Conservation (phyloP, 2,113 vertebrate species). For the Bothrops jararaca region DNA sequence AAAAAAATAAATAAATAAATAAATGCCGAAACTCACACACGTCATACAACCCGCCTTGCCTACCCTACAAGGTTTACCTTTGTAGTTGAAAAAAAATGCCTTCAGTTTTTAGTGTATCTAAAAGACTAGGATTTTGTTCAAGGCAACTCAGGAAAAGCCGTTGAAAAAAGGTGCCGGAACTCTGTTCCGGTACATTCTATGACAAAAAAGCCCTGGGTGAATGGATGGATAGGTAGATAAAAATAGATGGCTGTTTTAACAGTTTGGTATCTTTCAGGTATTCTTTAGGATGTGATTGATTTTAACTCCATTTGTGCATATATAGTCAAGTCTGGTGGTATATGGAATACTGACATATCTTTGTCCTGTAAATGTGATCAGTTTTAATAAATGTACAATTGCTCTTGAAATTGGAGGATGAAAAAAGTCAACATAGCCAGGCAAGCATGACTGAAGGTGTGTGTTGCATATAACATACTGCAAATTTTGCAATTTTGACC, state of each 20-base stretch:
- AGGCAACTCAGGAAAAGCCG: too few species aligned
- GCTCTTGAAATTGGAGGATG: neutral
- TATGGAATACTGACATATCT: neutral
- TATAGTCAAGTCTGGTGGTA: neutral
- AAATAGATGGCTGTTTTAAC: neutral
- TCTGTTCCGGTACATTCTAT: too few species aligned
- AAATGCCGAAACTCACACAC: too few species aligned
- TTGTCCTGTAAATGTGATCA: too few species aligned
- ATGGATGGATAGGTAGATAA: neutral
- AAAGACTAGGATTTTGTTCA: too few species aligned
- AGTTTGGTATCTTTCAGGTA: neutral
- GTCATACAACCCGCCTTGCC: too few species aligned
- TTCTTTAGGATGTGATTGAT: neutral
- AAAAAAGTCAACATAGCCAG: neutral
- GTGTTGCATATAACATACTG: neutral
- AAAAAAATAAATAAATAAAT: too few species aligned
- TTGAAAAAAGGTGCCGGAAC: too few species aligned
- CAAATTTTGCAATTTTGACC: neutral
- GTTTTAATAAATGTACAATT: neutral
- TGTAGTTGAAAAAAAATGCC: too few species aligned
- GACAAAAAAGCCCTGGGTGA: too few species aligned
- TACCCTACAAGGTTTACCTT: too few species aligned
- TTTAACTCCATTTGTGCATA: neutral
- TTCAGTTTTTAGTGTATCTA: too few species aligned
- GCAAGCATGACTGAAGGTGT: neutral